Evolutionary conservation across 2,797 vertebrate genomes (phyloP), one percentile per base, ranked within the genome.

Genomic region (Erithacus rubecula): DNA sequence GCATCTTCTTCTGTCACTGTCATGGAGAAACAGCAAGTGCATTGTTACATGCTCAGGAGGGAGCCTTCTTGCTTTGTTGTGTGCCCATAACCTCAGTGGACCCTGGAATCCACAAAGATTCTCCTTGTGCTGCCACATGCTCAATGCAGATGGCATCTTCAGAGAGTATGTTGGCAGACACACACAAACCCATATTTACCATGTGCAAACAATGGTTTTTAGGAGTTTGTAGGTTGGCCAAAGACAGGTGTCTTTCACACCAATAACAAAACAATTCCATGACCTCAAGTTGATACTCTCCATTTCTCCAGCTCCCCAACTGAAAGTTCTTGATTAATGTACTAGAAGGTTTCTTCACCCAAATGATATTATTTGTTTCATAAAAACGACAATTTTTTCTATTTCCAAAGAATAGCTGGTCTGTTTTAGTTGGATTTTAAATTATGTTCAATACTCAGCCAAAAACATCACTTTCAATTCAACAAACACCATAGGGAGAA

Each of bases 111-210:
- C 77, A 79, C 19, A 32, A 67, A 74, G 71, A 83, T 44, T 77
- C 47, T 93, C 64, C 86, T 68, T 64, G 90, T 51, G 56, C 49
- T 94, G 83, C 78, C 92, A 93, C 88, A 92, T 93, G 90, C 88
- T 95, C 86, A 30, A 20, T 80, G 64, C 83, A 96, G 92, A 95
- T 93, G 90, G 88, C 71, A 82, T 58, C 71, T 80, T 89, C 83
- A 18, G 49, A 89, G 56, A 90, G 49, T 60, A 20, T 36, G 5
- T 15, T 93, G 83, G 70, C 90, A 94, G 56, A 71, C 37, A 76
- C 34, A n/a, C 70, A 71, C 52, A 49, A 60, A 27, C 22, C 51
- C 74, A 44, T 69, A 88, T 70, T 92, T 64, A 92, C 56, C 39
- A 44, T 27, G 36, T 77, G 37, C 74, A 92, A 93, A 59, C n/a